A percentile compares a stretch with the other conserved stretches of the same genome.
These are phyloP conservation scores for Aptenodytes forsteri DNA, from an alignment of 2,113 vertebrate species.

Conservation along the genomic window DNA sequence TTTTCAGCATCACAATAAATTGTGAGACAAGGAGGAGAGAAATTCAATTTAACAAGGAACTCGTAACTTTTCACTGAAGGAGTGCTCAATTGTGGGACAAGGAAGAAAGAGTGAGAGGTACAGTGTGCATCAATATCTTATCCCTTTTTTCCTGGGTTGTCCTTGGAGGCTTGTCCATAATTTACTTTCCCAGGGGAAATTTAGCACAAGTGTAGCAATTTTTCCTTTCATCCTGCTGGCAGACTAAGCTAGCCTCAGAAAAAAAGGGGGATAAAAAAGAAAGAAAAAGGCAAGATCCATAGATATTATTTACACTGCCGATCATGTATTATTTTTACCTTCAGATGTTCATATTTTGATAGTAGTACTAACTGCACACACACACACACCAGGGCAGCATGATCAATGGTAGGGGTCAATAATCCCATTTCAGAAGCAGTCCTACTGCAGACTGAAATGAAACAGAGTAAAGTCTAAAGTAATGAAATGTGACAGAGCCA, in stretches of 20 bases:
- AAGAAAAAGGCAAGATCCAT: neutral
- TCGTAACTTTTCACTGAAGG: slow-evolving; percentile 72
- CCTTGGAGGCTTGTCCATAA: slow-evolving; percentile 70
- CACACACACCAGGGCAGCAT: neutral
- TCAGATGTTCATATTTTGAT: slow-evolving; percentile 56
- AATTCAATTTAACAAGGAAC: slow-evolving; percentile 71
- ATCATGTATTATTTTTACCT: slow-evolving; percentile 64
- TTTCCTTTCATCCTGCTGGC: slow-evolving; percentile 71
- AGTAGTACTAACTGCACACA: slow-evolving; percentile 9
- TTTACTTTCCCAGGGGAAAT: slow-evolving; percentile 75
- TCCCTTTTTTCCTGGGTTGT: slow-evolving; percentile 61
- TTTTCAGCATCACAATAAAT: slow-evolving; percentile 70
- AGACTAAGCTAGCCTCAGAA: slow-evolving; percentile 38
- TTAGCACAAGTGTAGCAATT: slow-evolving; percentile 71
- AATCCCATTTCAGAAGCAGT: slow-evolving; percentile 64
- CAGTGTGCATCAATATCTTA: slow-evolving; percentile 65
- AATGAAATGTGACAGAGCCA: slow-evolving; percentile 62
- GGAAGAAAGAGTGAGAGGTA: slow-evolving; percentile 57
- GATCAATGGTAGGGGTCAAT: slow-evolving; percentile 67
- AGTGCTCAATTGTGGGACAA: slow-evolving; percentile 58
- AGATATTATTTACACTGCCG: slow-evolving; percentile 62
- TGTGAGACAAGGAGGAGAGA: slow-evolving; percentile 66
- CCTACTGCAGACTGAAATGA: slow-evolving; percentile 45
- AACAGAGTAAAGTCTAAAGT: slow-evolving; percentile 48
- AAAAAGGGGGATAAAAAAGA: neutral